Conservation (phyloP, 2,888 invertebrate species). For the Tiliacea aurago region DNA sequence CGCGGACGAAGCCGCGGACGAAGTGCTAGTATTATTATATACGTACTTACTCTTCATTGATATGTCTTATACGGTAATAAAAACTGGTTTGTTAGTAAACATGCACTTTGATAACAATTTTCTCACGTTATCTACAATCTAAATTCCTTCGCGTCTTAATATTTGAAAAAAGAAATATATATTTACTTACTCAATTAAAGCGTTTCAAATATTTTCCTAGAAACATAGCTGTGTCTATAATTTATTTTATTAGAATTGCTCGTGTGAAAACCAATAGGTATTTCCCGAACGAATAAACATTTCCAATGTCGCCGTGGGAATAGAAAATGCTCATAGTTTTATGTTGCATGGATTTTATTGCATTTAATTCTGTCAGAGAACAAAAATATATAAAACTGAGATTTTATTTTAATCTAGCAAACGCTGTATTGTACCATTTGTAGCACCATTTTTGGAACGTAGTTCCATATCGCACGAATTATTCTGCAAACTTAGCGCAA, state of each 20-base stretch:
- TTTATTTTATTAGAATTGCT: conserved; percentile 9
- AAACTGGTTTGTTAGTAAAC: not conserved
- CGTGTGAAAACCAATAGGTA: conserved; percentile 6
- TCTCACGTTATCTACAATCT: conserved; percentile 10
- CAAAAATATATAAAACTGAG: not conserved
- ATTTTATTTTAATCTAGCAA: not conserved
- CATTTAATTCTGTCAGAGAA: conserved; percentile 2
- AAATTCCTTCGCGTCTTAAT: conserved; percentile 14
- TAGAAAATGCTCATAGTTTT: conserved; percentile 24
- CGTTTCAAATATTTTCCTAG: not conserved
- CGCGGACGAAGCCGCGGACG: no score
- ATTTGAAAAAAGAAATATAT: no score
- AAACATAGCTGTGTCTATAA: not conserved
- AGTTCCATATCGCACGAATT: no score
- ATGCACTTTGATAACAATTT: not conserved
- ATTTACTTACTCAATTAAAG: conserved; percentile 20
- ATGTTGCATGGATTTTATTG: conserved; percentile 11
- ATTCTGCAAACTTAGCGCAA: no score
- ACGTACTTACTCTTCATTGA: not conserved
- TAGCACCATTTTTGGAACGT: no score
- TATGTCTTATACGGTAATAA: not conserved
- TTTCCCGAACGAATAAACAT: conserved; percentile 24
- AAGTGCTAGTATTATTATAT: no score
- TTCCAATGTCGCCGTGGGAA: conserved; percentile 13
- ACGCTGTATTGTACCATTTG: no score